A percentile compares a stretch with the other conserved stretches of the same genome.
These are phyloP conservation scores for Spatula clypeata DNA, from an alignment of 2,797 vertebrate species.

Conservation along the genomic window DNA sequence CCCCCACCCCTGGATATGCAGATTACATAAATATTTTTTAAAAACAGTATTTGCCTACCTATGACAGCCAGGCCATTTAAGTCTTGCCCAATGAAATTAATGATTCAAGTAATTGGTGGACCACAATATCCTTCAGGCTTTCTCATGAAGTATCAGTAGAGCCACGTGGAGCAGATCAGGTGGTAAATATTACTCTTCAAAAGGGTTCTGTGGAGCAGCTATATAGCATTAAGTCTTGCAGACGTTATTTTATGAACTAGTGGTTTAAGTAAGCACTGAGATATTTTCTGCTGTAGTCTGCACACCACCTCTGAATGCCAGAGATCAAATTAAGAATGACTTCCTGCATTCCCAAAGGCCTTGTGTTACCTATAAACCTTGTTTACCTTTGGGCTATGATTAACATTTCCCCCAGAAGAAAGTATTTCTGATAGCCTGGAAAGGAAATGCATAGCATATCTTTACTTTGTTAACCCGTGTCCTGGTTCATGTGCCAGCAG, in stretches of 20 bases:
- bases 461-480: not conserved
- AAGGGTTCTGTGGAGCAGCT: not conserved
- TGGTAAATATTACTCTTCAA: not conserved
- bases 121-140: not conserved
- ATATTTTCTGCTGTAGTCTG: not conserved
- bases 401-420: not conserved
- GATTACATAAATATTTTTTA: not conserved
- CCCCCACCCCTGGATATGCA: fast-evolving
- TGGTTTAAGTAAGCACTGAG: not conserved
- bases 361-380: not conserved
- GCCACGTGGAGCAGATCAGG: not conserved
- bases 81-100: not conserved
- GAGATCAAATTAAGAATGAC: slow-evolving; percentile 8
- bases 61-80: not conserved
- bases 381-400: not conserved
- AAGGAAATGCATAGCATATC: not conserved
- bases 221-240: not conserved
- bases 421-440: not conserved
- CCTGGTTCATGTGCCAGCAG: not conserved
- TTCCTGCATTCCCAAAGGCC: slow-evolving; percentile 15
- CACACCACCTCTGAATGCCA: not conserved
- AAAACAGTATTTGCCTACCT: not conserved
- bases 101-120: not conserved
- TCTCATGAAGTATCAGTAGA: not conserved
- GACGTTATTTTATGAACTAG: not conserved